These are phyloP conservation scores for Zelleria hepariella DNA, from an alignment of 2,888 invertebrate species.

Conservation along the genomic window DNA sequence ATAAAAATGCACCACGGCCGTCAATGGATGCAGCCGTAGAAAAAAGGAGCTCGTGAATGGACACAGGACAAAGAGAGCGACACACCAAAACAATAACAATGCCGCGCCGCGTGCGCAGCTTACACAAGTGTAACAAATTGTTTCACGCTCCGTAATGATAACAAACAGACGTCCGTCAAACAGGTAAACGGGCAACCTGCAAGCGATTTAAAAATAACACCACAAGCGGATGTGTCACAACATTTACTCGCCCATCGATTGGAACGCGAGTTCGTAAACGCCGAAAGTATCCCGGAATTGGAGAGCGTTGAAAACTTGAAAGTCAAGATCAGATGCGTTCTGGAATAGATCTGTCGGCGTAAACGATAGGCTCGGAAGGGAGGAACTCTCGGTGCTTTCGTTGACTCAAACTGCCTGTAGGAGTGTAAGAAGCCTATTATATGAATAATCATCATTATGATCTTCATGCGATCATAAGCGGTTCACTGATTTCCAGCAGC, in stretches of 20 bases:
- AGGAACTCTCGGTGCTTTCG: neutral
- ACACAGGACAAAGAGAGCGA: slow-evolving; percentile 38
- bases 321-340: neutral
- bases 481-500: too few relatives aligned
- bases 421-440: too few relatives aligned
- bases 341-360: neutral
- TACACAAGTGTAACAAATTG: slow-evolving; percentile 43
- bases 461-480: too few relatives aligned
- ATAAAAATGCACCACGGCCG: slow-evolving; percentile 25
- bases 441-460: too few relatives aligned
- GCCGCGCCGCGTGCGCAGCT: slow-evolving; percentile 46
- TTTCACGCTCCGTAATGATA: slow-evolving; percentile 23
- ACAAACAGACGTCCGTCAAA: slow-evolving; percentile 7
- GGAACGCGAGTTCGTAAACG: neutral
- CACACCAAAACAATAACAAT: slow-evolving; percentile 57
- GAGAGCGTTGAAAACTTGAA: neutral
- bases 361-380: neutral
- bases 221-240: neutral
- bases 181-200: neutral
- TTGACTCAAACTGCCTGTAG: neutral
- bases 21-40: slow-evolving; percentile 34
- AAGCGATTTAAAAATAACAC: neutral
- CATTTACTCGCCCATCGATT: neutral
- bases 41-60: slow-evolving; percentile 26
- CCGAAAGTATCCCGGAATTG: neutral